Evolutionary conservation across 2,888 invertebrate genomes (phyloP).

Genomic region (Dasysyrphus tricinctus): DNA sequence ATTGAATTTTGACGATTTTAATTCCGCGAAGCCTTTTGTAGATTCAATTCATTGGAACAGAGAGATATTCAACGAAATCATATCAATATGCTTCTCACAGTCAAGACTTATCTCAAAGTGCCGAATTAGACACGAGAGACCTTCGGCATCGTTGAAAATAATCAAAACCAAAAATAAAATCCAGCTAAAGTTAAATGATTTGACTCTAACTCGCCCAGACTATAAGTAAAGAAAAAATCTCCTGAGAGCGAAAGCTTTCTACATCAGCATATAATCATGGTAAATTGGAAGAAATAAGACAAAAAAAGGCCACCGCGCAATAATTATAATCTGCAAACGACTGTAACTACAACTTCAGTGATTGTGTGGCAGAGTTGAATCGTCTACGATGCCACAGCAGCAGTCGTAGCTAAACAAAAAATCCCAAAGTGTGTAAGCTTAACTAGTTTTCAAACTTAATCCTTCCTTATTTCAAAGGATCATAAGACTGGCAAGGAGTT

Average conservation of each 20-base stretch:
- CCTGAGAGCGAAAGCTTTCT: conserved; percentile 73
- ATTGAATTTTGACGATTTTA: too few relatives aligned
- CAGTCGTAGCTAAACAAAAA: conserved; percentile 14
- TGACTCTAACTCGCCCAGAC: neutral
- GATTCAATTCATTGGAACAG: too few relatives aligned
- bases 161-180: too few relatives aligned
- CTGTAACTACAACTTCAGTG: conserved; percentile 64
- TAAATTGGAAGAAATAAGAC: conserved; percentile 45
- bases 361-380: conserved; percentile 53
- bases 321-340: conserved; percentile 76
- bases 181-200: neutral
- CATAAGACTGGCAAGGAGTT: conserved; percentile 15
- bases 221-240: conserved; percentile 64
- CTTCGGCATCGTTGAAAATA: neutral
- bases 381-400: conserved; percentile 31
- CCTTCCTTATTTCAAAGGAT: conserved; percentile 46
- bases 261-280: conserved; percentile 52
- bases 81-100: too few relatives aligned
- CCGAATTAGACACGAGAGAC: neutral
- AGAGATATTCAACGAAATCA: too few relatives aligned
- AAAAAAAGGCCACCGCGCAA: conserved; percentile 50
- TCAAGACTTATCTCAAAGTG: neutral
- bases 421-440: conserved; percentile 62
- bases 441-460: conserved; percentile 75
- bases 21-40: too few relatives aligned